Conservation (phyloP, 2,797 vertebrate genomes). For the Numenius phaeopus region DNA sequence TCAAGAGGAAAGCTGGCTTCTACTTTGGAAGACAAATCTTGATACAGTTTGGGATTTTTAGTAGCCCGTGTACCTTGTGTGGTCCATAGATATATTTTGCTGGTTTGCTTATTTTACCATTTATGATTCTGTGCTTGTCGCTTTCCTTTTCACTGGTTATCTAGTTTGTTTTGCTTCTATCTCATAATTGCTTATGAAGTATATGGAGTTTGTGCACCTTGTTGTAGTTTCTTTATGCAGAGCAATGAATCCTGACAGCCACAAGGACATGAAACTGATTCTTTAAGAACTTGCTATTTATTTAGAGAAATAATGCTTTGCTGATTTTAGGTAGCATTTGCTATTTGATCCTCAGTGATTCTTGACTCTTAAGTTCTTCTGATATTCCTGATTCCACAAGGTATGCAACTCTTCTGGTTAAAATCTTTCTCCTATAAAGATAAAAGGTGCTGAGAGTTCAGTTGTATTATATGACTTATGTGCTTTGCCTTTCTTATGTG, state of each 20-base stretch:
- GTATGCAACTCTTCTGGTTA: neutral
- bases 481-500: neutral
- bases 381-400: neutral
- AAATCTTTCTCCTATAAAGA: neutral
- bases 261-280: neutral
- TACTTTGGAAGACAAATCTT: neutral
- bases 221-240: neutral
- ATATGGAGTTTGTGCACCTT: neutral
- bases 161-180: neutral
- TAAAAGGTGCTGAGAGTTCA: neutral
- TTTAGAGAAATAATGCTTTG: neutral
- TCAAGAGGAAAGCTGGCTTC: neutral
- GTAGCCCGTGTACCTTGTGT: neutral
- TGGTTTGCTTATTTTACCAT: neutral
- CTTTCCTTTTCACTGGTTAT: neutral
- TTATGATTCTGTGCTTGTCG: neutral
- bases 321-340: neutral
- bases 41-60: neutral
- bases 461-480: neutral
- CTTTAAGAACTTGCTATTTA: neutral
- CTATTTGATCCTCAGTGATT: neutral
- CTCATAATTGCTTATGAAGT: neutral
- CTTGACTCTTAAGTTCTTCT: neutral
- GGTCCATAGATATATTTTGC: neutral
- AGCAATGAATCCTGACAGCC: neutral